Evolutionary conservation across 2,797 vertebrate species (phyloP).

Genomic region (Notoglanidium macrostoma): DNA sequence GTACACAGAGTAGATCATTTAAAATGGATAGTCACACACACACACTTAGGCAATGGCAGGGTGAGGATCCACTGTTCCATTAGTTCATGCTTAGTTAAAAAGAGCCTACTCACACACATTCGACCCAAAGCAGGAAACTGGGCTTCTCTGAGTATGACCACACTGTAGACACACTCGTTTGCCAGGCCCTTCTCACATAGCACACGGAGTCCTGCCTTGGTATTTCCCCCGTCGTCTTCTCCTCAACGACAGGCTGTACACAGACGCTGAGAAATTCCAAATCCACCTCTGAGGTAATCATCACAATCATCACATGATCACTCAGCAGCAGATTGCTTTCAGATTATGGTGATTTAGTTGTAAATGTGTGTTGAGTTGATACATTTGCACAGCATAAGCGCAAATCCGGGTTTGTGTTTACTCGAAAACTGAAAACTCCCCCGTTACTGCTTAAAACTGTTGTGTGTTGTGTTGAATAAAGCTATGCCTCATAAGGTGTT

Average conservation of each 20-base stretch:
- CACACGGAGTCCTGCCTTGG: constrained; percentile 65
- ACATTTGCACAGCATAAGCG: background rate
- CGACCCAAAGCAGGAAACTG: constrained; percentile 51
- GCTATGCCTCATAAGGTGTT: background rate
- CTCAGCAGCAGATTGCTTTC: constrained; percentile 28
- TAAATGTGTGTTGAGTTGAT: background rate
- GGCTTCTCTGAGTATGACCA: constrained; percentile 61
- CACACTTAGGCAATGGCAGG: constrained; percentile 19
- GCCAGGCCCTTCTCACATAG: constrained; percentile 63
- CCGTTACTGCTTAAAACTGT: background rate
- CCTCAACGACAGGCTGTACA: constrained; percentile 49
- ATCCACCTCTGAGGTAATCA: background rate
- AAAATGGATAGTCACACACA: constrained; percentile 10
- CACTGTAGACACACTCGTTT: constrained; percentile 59
- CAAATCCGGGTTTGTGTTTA: background rate
- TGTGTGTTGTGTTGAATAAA: background rate
- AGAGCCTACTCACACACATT: constrained; percentile 4
- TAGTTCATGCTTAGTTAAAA: constrained; percentile 42
- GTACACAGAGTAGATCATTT: constrained; percentile 18
- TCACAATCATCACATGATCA: constrained; percentile 20
- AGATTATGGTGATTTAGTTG: constrained; percentile 8
- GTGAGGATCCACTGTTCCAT: constrained; percentile 28
- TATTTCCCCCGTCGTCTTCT: constrained; percentile 60
- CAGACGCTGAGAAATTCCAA: constrained; percentile 10
- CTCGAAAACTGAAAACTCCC: background rate